phyloP scores from a whole-genome alignment of 2,888 invertebrate species.

The Pyrochroa serraticornis region DNA sequence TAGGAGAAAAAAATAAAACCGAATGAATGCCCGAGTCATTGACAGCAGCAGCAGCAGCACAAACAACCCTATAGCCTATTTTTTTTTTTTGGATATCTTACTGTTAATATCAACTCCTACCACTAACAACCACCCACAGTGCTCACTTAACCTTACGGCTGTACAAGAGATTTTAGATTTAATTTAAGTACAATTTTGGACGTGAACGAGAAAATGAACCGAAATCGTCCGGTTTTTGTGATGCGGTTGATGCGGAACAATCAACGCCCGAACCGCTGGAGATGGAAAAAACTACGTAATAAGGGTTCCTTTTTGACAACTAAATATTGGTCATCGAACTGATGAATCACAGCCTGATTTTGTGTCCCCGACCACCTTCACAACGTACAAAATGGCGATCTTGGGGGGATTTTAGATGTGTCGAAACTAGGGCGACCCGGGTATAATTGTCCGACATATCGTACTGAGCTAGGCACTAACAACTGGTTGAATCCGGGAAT shows the following conservation, averaged over 20 bases:
- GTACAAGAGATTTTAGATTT: conserved; percentile 44
- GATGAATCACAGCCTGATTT: conserved; percentile 63
- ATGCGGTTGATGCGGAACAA: conserved; percentile 37
- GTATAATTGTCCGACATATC: conserved; percentile 43
- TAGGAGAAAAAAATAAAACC: conserved; percentile 14
- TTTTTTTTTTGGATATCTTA: conserved; percentile 38
- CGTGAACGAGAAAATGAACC: conserved; percentile 44
- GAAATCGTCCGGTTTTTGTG: conserved; percentile 1
- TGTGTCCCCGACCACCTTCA: conserved; percentile 52
- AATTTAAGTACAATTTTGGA: conserved; percentile 54
- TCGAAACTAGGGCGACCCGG: conserved; percentile 45
- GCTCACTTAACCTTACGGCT: conserved; percentile 46
- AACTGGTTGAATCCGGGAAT: conserved; percentile 57
- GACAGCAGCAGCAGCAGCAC: conserved; percentile 42
- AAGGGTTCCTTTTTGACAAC: conserved; percentile 54
- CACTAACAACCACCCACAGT: conserved; percentile 50
- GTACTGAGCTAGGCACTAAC: conserved; percentile 58
- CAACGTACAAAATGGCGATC: conserved; percentile 29
- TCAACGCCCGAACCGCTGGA: conserved; percentile 43
- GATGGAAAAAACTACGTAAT: conserved; percentile 45
- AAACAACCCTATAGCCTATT: conserved; percentile 48
- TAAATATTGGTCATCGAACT: conserved; percentile 60
- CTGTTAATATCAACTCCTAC: conserved; percentile 47
- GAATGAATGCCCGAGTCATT: conserved; percentile 38
- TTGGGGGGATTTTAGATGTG: conserved; percentile 40